Conservation (phyloP, 2,113 vertebrate genomes). For the Epinephelus cyanopodus region DNA sequence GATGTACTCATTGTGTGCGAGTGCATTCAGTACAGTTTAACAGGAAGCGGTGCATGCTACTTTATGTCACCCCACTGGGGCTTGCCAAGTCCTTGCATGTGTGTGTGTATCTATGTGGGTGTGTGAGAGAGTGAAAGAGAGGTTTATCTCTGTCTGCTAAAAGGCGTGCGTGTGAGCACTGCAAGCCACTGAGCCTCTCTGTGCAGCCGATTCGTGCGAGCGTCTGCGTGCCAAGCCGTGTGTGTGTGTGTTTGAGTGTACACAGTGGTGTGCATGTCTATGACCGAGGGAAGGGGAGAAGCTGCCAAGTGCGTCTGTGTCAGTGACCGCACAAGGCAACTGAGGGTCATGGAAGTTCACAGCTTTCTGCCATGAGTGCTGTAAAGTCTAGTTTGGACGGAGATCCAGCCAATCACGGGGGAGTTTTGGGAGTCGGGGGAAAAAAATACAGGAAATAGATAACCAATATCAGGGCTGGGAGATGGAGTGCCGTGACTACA, state of each 20-base stretch:
- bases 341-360: slow-evolving; percentile 82
- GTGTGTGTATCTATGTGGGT: slow-evolving; percentile 55
- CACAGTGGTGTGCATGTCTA: slow-evolving; percentile 52
- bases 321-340: slow-evolving; percentile 79
- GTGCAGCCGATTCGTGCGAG: slow-evolving; percentile 70
- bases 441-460: slow-evolving; percentile 64
- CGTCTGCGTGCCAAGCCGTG: slow-evolving; percentile 65
- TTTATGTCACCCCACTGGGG: slow-evolving; percentile 65
- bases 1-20: slow-evolving; percentile 31
- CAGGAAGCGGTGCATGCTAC: slow-evolving; percentile 70
- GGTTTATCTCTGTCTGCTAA: slow-evolving; percentile 78
- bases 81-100: slow-evolving; percentile 69
- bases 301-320: slow-evolving; percentile 77
- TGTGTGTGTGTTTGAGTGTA: slow-evolving; percentile 33
- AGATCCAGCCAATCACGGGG: slow-evolving; percentile 51
- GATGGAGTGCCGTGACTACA: slow-evolving; percentile 29
- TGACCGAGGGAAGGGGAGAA: slow-evolving; percentile 65
- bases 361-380: slow-evolving; percentile 64
- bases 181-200: slow-evolving; percentile 72
- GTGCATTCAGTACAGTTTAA: slow-evolving; percentile 44
- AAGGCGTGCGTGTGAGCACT: slow-evolving; percentile 77
- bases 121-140: slow-evolving; percentile 69
- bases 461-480: slow-evolving; percentile 48
- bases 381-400: slow-evolving; percentile 65
- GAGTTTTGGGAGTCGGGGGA: slow-evolving; percentile 20